Conservation (phyloP, 2,888 invertebrate genomes). For the Tetragonisca angustula region DNA sequence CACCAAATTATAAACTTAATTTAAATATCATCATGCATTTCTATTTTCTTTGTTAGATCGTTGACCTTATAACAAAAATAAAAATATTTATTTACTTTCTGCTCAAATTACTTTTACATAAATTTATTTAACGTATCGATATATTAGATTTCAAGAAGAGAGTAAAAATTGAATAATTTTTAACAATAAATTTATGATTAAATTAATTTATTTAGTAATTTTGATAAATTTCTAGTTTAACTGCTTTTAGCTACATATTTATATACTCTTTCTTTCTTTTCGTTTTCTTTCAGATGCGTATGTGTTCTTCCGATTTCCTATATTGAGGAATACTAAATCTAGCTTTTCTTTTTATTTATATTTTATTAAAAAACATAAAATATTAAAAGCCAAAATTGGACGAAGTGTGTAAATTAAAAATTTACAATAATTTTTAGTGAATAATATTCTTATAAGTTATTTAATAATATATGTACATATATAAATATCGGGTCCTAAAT, state of each 20-base stretch:
- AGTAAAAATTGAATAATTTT: neutral
- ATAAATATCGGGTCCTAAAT: neutral
- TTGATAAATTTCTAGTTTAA: neutral
- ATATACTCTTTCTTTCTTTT: too few relatives aligned
- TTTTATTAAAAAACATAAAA: too few relatives aligned
- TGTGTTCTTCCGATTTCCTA: neutral
- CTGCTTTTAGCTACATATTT: too few relatives aligned
- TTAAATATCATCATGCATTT: neutral
- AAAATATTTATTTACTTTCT: neutral
- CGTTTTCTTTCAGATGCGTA: too few relatives aligned
- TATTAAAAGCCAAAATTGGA: too few relatives aligned
- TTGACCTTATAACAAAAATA: neutral
- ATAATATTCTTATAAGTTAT: neutral
- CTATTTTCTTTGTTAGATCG: neutral
- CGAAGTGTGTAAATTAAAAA: too few relatives aligned
- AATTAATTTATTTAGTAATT: constrained; percentile 6
- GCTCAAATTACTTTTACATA: neutral
- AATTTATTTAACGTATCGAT: neutral
- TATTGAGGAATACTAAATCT: too few relatives aligned
- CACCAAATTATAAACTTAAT: neutral
- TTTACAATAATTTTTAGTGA: too few relatives aligned
- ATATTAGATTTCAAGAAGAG: neutral
- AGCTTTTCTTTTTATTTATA: too few relatives aligned
- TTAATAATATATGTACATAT: neutral
- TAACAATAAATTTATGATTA: neutral